Evolutionary conservation across 2,888 invertebrate species (phyloP).

Genomic region (Limnephilus auricula): DNA sequence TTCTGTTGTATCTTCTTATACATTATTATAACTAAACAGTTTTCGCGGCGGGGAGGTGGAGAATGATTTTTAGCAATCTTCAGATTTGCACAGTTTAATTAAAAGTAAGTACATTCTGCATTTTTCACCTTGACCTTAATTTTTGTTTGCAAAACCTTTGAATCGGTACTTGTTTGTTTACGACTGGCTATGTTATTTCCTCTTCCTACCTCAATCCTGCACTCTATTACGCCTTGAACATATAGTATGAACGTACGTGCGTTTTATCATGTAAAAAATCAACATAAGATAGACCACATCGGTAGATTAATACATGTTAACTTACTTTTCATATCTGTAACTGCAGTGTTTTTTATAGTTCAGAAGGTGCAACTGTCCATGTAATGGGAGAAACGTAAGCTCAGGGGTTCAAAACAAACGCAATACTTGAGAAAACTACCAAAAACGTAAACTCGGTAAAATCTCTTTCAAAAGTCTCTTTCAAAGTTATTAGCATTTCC

Average conservation of each 20-base stretch:
- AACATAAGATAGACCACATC: background rate
- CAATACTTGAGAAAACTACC: no score
- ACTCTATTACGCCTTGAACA: background rate
- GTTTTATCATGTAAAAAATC: background rate
- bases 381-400: background rate
- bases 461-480: background rate
- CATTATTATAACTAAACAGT: background rate
- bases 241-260: background rate
- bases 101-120: conserved; percentile 33
- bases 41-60: background rate
- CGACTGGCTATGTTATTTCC: background rate
- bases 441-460: no score
- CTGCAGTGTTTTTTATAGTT: background rate
- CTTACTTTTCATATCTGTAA: background rate
- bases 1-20: background rate
- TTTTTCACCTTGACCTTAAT: conserved; percentile 34
- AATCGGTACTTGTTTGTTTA: conserved; percentile 4
- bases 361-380: background rate
- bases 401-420: background rate
- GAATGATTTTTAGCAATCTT: conserved; percentile 27
- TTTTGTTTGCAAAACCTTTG: background rate
- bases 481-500: background rate
- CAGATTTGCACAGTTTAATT: conserved; percentile 34
- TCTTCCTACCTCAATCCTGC: background rate
- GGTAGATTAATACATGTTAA: background rate